These are phyloP conservation scores for Tetraneura akinire DNA, from an alignment of 1,140 invertebrate species.

Conservation along the genomic window DNA sequence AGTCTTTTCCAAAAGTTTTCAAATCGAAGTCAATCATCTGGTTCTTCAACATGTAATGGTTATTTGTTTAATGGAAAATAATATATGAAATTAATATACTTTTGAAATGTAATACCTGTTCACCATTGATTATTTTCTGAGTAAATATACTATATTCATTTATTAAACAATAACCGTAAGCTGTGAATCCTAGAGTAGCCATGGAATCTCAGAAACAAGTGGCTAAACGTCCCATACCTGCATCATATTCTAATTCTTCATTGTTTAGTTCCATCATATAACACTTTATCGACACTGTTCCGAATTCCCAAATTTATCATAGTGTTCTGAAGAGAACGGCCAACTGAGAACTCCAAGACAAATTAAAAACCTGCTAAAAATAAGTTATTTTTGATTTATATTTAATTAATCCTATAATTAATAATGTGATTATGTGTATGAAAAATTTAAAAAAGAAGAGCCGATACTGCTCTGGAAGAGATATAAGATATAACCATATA, in stretches of 20 bases:
- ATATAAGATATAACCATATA: too few relatives aligned
- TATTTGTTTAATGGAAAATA: conserved; percentile 17
- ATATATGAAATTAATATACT: background rate
- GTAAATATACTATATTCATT: conserved; percentile 99
- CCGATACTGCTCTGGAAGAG: too few relatives aligned
- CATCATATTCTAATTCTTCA: conserved; percentile 97
- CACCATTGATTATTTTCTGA: conserved; percentile 93
- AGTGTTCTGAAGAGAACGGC: conserved; percentile 93
- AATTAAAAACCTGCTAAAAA: conserved; percentile 93
- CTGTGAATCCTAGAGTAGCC: conserved; percentile 96
- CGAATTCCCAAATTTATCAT: conserved; percentile 99
- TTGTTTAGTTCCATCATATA: conserved; percentile 97
- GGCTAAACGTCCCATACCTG: conserved; percentile 93
- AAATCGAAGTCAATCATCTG: conserved; percentile 95
- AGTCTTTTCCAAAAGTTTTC: conserved; percentile 99
- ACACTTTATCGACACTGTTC: conserved; percentile 93
- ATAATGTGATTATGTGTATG: too few relatives aligned
- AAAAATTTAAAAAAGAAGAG: too few relatives aligned
- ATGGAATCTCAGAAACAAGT: conserved; percentile 99
- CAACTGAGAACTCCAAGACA: conserved; percentile 99
- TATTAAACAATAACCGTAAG: conserved; percentile 97
- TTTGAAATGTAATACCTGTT: conserved; percentile 72
- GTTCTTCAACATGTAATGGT: conserved; percentile 75
- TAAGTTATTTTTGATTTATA: too few relatives aligned
- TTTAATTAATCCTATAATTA: too few relatives aligned